Evolutionary conservation across 2,888 invertebrate genomes (phyloP).

Genomic region (Gandaritis pyraliata): DNA sequence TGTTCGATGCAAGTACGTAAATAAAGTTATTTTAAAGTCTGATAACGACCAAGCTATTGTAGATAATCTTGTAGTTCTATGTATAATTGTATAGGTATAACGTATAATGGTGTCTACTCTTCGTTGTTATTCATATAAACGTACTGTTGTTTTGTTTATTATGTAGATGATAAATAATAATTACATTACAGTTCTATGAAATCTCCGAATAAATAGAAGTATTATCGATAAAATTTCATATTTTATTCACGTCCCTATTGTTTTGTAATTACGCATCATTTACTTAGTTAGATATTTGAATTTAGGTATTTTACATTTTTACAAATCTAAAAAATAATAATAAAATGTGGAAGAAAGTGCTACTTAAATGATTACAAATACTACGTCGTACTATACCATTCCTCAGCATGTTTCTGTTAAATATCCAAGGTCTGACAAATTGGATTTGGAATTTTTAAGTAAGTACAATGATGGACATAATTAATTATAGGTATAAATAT

Average conservation of each 20-base stretch:
- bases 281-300: too few relatives aligned
- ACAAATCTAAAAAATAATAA: too few relatives aligned
- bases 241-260: slow-evolving; percentile 50
- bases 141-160: slow-evolving; percentile 79
- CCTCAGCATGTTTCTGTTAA: too few relatives aligned
- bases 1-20: slow-evolving; percentile 58
- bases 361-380: too few relatives aligned
- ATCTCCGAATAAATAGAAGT: slow-evolving; percentile 76
- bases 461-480: too few relatives aligned
- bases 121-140: slow-evolving; percentile 71
- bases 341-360: too few relatives aligned
- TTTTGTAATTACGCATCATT: background rate
- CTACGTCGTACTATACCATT: too few relatives aligned
- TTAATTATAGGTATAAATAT: too few relatives aligned
- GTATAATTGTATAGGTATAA: slow-evolving; percentile 64
- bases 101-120: slow-evolving; percentile 65
- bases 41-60: slow-evolving; percentile 82
- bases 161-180: slow-evolving; percentile 69
- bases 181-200: slow-evolving; percentile 64
- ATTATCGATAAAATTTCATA: slow-evolving; percentile 53
- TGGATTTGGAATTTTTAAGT: too few relatives aligned
- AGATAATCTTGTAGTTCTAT: slow-evolving; percentile 68
- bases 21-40: slow-evolving; percentile 72
- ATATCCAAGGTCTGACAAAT: too few relatives aligned
- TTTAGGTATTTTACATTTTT: too few relatives aligned